Percentiles rank a stretch among this genome's conserved stretches.
Evolutionary conservation across 2,888 invertebrate genomes (phyloP).

Genomic region (Labia minor): DNA sequence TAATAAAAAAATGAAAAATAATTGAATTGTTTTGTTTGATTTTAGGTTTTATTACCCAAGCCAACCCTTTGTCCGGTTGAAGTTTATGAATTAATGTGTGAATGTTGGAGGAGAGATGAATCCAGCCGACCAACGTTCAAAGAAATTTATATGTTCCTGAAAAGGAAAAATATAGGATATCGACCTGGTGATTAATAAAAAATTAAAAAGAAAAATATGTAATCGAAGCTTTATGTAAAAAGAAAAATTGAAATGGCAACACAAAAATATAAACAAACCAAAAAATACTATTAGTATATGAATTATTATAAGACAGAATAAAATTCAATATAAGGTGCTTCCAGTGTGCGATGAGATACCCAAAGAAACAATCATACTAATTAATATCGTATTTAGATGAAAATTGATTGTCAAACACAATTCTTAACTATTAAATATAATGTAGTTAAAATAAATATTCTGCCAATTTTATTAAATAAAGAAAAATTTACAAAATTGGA

Average conservation of each 20-base stretch:
- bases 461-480: background rate
- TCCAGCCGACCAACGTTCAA: conserved; percentile 48
- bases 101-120: conserved; percentile 54
- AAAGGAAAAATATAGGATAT: conserved; percentile 47
- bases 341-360: background rate
- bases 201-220: background rate
- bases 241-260: background rate
- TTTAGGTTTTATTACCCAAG: conserved; percentile 51
- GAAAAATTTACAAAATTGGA: no score
- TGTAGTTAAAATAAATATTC: background rate
- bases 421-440: background rate
- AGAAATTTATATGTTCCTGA: conserved; percentile 58
- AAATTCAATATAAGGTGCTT: conserved; percentile 8
- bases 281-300: background rate
- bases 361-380: background rate
- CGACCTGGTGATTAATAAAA: conserved; percentile 32
- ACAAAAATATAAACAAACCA: conserved; percentile 8
- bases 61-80: conserved; percentile 64
- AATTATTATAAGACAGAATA: background rate
- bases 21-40: conserved; percentile 20
- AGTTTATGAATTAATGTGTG: conserved; percentile 63
- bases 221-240: background rate
- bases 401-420: conserved; percentile 3
- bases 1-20: no score
- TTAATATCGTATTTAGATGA: conserved; percentile 1